Conservation (phyloP, 2,113 vertebrate genomes). For the Pomatostomus ruficeps region DNA sequence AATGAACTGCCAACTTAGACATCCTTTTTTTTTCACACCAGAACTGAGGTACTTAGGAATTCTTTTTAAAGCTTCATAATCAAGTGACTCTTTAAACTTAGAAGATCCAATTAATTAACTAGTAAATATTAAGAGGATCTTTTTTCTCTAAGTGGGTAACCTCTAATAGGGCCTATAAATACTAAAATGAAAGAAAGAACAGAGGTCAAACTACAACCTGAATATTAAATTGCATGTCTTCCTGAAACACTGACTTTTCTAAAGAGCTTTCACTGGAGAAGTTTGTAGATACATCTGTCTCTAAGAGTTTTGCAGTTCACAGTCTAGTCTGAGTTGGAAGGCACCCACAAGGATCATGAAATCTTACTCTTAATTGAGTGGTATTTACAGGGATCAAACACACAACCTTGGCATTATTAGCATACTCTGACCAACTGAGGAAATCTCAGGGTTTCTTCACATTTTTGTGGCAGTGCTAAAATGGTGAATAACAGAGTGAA, state of each 20-base stretch:
- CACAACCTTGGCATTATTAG: background rate
- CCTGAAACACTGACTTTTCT: background rate
- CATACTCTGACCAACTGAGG: background rate
- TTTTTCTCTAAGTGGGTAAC: background rate
- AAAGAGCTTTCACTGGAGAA: background rate
- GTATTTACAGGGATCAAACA: background rate
- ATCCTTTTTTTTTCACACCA: background rate
- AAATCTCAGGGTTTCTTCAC: background rate
- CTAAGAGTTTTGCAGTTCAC: background rate
- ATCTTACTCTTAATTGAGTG: background rate
- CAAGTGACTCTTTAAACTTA: background rate
- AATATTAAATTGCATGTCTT: background rate
- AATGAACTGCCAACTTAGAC: background rate
- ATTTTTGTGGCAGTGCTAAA: accelerated
- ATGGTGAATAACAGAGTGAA: background rate
- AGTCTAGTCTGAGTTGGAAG: background rate
- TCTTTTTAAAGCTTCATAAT: background rate
- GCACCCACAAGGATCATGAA: background rate
- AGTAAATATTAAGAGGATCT: background rate
- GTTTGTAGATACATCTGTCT: background rate
- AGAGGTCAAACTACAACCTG: background rate
- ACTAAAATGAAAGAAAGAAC: background rate
- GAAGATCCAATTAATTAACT: background rate
- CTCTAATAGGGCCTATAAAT: background rate
- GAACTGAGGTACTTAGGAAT: background rate